Base-by-base conservation (phyloP, 2,113 vertebrate genomes). In the Gymnogyps californianus region DNA sequence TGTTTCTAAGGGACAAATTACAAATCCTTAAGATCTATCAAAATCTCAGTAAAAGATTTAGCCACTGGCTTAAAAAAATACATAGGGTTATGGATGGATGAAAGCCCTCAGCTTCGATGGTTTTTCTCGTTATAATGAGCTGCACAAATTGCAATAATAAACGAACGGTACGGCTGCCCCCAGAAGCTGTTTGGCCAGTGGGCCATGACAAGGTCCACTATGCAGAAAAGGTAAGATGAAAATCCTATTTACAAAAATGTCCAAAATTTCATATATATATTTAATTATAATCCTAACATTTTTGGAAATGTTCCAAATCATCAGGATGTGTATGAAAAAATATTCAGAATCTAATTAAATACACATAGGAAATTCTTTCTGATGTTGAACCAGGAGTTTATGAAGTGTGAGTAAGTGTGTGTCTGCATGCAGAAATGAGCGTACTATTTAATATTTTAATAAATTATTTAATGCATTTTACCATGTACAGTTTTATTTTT, bases 81-180 rank as follows among this genome's bases (percentile, higher is more conserved):
- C 29, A 18, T 29, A 71, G 40, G 55, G 34, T 46, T 89, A 61
- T 16, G 62, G 78, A 79, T 79, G 82, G 74, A 84, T 85, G 74
- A 89, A 95, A 94, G 52, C 36, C 54, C 40, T 93, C 25, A 17
- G 54, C 81, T 61, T 79, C 9, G 3, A 42, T 67, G 40, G 0
- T 10, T 70, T 95, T 90, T 70, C 17, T 69, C 34, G 0, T 71
- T 49, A 22, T 32, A 64, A 83, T 75, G 66, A 83, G 36, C 78
- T 54, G 80, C 26, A 67, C 47, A 65, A 61, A 19, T 29, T 72
- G 29, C 47, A 71, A 7, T 61, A 89, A 57, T 59, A 61, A 76
- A 69, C 3, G 2, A 42, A 59, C 0, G 1, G 4, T 49, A 5
- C 0, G 1, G 22, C 28, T 69, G 19, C 31, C 24, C 0, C 24